These are phyloP conservation scores for Caenorhabditis virilis DNA, from an alignment of 2,888 invertebrate genomes.

Conservation along the genomic window DNA sequence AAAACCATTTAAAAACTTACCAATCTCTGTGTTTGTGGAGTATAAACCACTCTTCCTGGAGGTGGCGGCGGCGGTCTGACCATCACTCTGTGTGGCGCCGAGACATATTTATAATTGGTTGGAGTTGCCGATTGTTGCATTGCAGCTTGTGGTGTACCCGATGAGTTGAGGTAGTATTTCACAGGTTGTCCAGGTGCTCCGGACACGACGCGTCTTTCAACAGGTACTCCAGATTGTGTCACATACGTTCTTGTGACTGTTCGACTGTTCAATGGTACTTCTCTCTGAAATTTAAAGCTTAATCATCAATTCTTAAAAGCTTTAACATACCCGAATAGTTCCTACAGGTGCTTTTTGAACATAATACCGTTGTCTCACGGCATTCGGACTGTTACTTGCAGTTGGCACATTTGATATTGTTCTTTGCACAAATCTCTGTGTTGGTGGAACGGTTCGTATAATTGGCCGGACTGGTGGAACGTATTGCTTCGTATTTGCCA, in stretches of 20 bases:
- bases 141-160: too few relatives aligned
- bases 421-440: neutral
- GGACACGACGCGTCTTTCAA: slow-evolving; percentile 10
- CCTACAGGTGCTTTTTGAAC: slow-evolving; percentile 15
- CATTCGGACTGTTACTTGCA: slow-evolving; percentile 11
- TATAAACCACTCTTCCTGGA: slow-evolving; percentile 7
- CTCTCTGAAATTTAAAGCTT: slow-evolving; percentile 11
- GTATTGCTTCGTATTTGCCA: too few relatives aligned
- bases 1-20: neutral
- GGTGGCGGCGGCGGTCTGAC: too few relatives aligned
- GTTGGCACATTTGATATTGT: slow-evolving; percentile 4
- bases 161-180: slow-evolving; percentile 33
- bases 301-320: neutral
- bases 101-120: neutral
- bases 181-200: slow-evolving; percentile 11
- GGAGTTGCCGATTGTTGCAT: too few relatives aligned
- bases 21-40: neutral
- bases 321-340: neutral
- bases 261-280: slow-evolving; percentile 4
- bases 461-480: too few relatives aligned
- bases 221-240: neutral
- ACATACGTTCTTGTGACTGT: slow-evolving; percentile 6
- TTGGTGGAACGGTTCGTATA: neutral
- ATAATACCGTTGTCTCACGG: slow-evolving; percentile 13
- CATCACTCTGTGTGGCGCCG: slow-evolving; percentile 8